phyloP scores from a whole-genome alignment of 2,113 vertebrate species.

The Cryptotis parvus region DNA sequence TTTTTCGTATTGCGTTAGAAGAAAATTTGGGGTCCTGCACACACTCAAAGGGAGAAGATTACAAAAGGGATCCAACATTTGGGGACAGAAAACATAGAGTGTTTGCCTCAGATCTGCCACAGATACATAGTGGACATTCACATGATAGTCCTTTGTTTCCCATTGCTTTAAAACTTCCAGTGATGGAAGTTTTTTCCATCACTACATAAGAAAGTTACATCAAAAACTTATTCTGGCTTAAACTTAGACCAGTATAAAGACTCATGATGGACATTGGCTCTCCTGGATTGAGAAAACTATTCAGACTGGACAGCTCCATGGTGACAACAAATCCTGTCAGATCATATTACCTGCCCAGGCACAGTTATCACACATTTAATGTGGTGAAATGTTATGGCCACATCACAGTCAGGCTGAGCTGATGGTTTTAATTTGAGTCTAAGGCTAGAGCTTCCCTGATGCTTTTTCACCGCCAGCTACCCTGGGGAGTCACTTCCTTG shows the following conservation, averaged over 20 bases:
- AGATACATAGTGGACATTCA: not conserved
- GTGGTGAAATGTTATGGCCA: slow-evolving; percentile 76
- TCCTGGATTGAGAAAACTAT: slow-evolving; percentile 43
- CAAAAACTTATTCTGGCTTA: not conserved
- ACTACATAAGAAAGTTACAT: too few relatives aligned
- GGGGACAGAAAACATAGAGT: not conserved
- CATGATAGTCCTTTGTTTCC: not conserved
- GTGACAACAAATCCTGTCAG: slow-evolving; percentile 71
- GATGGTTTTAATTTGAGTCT: slow-evolving; percentile 81
- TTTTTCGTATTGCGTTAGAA: not conserved
- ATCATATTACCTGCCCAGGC: slow-evolving; percentile 67
- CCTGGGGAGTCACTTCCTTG: not conserved
- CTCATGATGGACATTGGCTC: not conserved
- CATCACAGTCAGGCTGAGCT: slow-evolving; percentile 73
- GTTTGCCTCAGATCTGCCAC: not conserved
- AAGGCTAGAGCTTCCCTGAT: slow-evolving; percentile 17
- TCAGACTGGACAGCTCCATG: slow-evolving; percentile 46
- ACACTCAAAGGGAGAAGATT: not conserved
- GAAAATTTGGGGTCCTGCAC: not conserved
- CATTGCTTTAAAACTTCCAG: too few relatives aligned
- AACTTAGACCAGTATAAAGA: slow-evolving; percentile 4
- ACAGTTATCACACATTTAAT: slow-evolving; percentile 78
- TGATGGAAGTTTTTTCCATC: too few relatives aligned
- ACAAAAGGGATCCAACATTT: not conserved
- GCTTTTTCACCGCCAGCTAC: slow-evolving; percentile 62